Conservation (phyloP, 2,797 vertebrate species). For the Alexandromys oeconomus region DNA sequence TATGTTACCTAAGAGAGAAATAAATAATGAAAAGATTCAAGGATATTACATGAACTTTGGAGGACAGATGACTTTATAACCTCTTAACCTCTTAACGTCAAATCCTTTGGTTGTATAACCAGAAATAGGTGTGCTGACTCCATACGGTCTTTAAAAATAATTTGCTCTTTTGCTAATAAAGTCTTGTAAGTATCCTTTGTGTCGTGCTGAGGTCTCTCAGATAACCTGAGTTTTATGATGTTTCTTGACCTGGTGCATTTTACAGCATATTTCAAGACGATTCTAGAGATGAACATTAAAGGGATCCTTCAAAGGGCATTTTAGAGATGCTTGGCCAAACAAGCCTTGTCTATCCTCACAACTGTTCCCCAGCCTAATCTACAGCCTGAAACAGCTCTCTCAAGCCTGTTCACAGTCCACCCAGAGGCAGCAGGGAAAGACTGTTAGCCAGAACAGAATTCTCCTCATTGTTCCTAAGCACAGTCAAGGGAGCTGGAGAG, state of each 20-base stretch:
- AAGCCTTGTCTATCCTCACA: background rate
- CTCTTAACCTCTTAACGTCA: background rate
- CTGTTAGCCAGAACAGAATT: background rate
- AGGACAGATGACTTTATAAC: background rate
- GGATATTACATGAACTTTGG: background rate
- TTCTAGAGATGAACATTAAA: background rate
- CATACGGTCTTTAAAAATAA: constrained; percentile 7
- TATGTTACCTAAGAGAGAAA: background rate
- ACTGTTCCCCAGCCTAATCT: background rate
- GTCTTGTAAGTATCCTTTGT: background rate
- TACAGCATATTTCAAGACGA: background rate
- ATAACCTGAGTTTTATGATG: background rate
- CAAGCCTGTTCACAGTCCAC: background rate
- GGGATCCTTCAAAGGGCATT: background rate
- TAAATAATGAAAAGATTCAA: constrained; percentile 21
- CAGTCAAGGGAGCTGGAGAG: background rate
- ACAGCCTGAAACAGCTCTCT: constrained; percentile 24
- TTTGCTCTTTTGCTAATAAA: constrained; percentile 34
- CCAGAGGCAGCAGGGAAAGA: background rate
- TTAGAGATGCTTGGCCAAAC: background rate
- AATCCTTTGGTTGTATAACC: background rate
- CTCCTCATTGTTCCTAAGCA: background rate
- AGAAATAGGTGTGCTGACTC: background rate
- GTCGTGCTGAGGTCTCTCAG: background rate
- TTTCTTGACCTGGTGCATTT: background rate